phyloP scores from a whole-genome alignment of 2,113 vertebrate genomes.

The Microcebus griseorufus region DNA sequence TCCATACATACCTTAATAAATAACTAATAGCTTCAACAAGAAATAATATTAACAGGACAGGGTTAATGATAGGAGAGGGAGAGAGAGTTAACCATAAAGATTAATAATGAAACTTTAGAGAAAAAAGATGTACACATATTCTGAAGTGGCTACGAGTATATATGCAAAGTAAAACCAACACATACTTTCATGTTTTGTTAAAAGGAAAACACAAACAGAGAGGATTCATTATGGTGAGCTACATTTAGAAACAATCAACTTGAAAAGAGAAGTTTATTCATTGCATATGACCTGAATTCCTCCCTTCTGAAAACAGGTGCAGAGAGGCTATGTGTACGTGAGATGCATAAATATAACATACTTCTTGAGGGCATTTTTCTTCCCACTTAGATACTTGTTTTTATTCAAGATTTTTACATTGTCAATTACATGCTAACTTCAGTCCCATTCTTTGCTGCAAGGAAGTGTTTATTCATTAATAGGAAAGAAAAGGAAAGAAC shows the following conservation, averaged over 20 bases:
- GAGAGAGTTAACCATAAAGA: not conserved
- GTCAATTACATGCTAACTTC: slow-evolving; percentile 57
- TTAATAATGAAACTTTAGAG: slow-evolving; percentile 38
- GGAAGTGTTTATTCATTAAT: slow-evolving; percentile 57
- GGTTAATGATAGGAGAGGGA: not conserved
- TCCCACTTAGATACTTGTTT: slow-evolving; percentile 5
- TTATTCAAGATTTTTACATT: not conserved
- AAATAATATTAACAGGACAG: not conserved
- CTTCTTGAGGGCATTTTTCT: slow-evolving; percentile 29
- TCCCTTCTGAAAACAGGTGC: slow-evolving; percentile 54
- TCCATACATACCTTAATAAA: not conserved
- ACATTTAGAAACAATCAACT: slow-evolving; percentile 53
- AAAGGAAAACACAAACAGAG: slow-evolving; percentile 42
- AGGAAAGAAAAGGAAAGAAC: slow-evolving; percentile 66
- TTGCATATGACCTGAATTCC: slow-evolving; percentile 40
- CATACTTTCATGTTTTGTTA: slow-evolving; percentile 47
- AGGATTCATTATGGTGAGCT: slow-evolving; percentile 46
- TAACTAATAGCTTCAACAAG: not conserved
- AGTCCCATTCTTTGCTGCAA: slow-evolving; percentile 48
- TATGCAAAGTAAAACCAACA: not conserved
- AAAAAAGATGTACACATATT: not conserved
- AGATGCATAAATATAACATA: not conserved
- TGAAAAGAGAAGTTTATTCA: slow-evolving; percentile 46
- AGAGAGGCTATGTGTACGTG: not conserved
- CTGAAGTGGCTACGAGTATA: slow-evolving; percentile 13